Evolutionary conservation across 1,140 invertebrate species (phyloP).

Genomic region (Meloidogyne exigua): DNA sequence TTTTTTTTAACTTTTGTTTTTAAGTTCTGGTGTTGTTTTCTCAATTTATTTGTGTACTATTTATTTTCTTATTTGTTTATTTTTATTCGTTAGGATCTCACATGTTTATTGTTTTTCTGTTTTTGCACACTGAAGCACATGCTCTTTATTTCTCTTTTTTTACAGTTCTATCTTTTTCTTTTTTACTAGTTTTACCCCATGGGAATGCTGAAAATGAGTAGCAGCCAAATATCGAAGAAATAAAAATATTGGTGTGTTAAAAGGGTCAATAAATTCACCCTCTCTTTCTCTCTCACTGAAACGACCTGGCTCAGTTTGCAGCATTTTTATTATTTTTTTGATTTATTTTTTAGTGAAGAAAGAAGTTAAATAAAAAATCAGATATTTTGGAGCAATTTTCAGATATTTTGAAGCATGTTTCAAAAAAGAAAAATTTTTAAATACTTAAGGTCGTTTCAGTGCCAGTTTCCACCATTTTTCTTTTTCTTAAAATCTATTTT

Average conservation of each 20-base stretch:
- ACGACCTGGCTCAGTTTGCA: background rate
- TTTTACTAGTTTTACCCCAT: background rate
- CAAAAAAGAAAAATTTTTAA: too few relatives aligned
- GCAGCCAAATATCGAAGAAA: background rate
- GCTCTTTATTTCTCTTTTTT: background rate
- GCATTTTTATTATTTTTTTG: background rate
- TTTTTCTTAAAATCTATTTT: background rate
- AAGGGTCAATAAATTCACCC: background rate
- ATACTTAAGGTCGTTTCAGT: too few relatives aligned
- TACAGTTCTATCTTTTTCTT: too few relatives aligned
- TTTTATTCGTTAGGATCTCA: background rate
- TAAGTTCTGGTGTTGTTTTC: too few relatives aligned
- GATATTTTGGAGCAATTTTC: too few relatives aligned
- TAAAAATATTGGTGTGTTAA: background rate
- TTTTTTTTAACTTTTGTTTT: too few relatives aligned
- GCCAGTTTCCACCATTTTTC: background rate
- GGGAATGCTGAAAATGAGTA: slow-evolving; percentile 4
- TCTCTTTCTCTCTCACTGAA: background rate
- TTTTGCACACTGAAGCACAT: background rate
- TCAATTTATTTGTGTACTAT: background rate
- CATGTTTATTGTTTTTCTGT: background rate
- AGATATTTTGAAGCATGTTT: too few relatives aligned
- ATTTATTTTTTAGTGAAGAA: background rate
- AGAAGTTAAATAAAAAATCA: background rate
- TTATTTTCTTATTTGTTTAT: background rate